Evolutionary conservation across 2,888 invertebrate genomes (phyloP), one percentile per base, ranked within the genome.

Genomic region (Coleophora flavipennella): DNA sequence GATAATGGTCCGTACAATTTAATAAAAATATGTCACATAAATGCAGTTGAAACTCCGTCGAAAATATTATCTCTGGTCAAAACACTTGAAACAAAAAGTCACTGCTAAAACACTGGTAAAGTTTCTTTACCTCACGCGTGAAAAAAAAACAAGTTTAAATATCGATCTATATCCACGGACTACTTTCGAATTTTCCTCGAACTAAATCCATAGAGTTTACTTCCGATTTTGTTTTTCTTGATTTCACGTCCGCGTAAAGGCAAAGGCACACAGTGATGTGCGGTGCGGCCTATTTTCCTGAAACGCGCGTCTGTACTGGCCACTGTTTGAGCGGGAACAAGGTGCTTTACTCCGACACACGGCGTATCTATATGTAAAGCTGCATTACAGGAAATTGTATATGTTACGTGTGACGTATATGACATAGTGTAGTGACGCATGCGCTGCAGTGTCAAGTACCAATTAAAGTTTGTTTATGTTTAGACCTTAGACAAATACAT

Each of bases 281-380:
- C 53, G 38, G 29, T 47, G 53, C 79, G 74, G 72, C 79, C 74
- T 79, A 71, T 78, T 66, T 74, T 71, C 61, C 62, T 66, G 69
- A 73, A 59, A 53, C 57, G 49, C 68, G 56, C 60, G 57, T 55
- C 51, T 44, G 50, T 55, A 79, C 79, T 78, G 80, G 49, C 49
- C 47, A 51, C 56, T 49, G 47, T 45, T 41, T 48, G 52, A 49
- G 57, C 43, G 44, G 53, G 51, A 42, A 55, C 53, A 50, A 45
- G 36, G 20, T 20, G 20, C 20, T 20, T 20, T 20, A 20, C 20
- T 20, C 20, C 20, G 20, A 20, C 20, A 20, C 20, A 6, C 20
- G 20, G 20, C 20, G 20, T 20, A 6, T 44, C 44, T 48, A 50
- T 53, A 33, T 37, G 40, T 48, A 51, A 57, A 44, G 46, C 46